A percentile compares a stretch with the other conserved stretches of the same genome.
Conservation (phyloP, 2,888 invertebrate genomes). For the Hemithea aestivaria region DNA sequence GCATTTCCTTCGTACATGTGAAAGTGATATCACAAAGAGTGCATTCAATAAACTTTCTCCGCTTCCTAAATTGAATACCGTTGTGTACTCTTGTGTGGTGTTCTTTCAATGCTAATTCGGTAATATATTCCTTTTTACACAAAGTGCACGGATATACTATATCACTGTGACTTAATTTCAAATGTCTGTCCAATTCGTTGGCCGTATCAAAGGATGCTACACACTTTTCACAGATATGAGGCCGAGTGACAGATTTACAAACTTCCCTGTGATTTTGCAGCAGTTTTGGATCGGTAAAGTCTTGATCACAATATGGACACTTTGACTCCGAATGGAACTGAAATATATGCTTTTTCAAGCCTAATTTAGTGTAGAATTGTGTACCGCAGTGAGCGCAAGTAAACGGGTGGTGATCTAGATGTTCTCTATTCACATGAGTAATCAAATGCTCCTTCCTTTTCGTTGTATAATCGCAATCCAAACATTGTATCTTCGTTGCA, state of each 20-base stretch:
- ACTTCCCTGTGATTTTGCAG: constrained; percentile 35
- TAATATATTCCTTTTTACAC: constrained; percentile 43
- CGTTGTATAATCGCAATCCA: constrained; percentile 50
- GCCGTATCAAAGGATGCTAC: constrained; percentile 41
- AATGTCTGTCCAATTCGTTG: constrained; percentile 37
- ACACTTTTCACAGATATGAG: constrained; percentile 36
- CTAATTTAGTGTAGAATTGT: constrained; percentile 49
- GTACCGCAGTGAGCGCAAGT: constrained; percentile 46
- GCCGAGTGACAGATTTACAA: constrained; percentile 36
- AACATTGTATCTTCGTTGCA: constrained; percentile 37
- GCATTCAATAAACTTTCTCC: constrained; percentile 46
- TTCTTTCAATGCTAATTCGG: constrained; percentile 35
- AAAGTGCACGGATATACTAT: constrained; percentile 39
- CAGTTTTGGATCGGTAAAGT: constrained; percentile 33
- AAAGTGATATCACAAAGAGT: constrained; percentile 45
- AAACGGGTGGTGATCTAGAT: constrained; percentile 51
- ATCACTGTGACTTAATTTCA: constrained; percentile 35
- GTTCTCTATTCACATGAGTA: constrained; percentile 48
- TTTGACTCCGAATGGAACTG: constrained; percentile 42
- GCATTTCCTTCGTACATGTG: constrained; percentile 38
- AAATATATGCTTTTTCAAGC: constrained; percentile 43
- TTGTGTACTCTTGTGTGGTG: constrained; percentile 45
- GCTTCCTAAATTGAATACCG: constrained; percentile 44
- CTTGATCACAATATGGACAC: constrained; percentile 46
- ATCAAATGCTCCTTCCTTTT: constrained; percentile 46